These are phyloP conservation scores for Pristionchus maxplancki DNA, from an alignment of 2,888 invertebrate species.

Conservation along the genomic window DNA sequence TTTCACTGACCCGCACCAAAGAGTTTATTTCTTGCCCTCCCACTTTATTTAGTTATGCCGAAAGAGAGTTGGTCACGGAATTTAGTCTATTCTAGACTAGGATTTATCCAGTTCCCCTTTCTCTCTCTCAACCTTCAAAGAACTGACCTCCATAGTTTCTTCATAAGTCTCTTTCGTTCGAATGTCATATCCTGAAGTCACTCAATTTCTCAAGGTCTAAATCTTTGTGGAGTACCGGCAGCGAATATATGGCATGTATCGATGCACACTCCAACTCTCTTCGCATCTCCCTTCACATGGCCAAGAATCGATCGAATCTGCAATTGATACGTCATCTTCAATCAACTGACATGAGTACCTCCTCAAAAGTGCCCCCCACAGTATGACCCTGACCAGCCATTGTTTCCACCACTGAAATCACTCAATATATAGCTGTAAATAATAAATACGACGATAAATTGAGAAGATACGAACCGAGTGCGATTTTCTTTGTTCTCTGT, in stretches of 20 bases:
- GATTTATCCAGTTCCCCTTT: background rate
- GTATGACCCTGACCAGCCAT: constrained; percentile 79
- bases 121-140: background rate
- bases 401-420: constrained; percentile 79
- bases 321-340: background rate
- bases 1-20: background rate
- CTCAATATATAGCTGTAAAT: background rate
- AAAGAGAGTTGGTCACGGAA: background rate
- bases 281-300: constrained; percentile 76
- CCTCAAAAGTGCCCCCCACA: constrained; percentile 79
- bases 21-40: background rate
- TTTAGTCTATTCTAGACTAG: background rate
- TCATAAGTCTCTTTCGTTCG: constrained; percentile 77
- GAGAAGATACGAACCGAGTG: constrained; percentile 57
- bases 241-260: constrained; percentile 78
- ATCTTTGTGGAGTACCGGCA: constrained; percentile 59
- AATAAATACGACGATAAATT: background rate
- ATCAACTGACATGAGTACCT: too few species aligned
- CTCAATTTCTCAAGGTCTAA: background rate
- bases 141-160: constrained; percentile 72
- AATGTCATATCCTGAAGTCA: constrained; percentile 79
- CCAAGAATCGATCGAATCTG: constrained; percentile 40
- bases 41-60: background rate
- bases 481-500: constrained; percentile 62
- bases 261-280: constrained; percentile 79